These are phyloP conservation scores for Aix galericulata DNA, from an alignment of 2,113 vertebrate genomes.

Conservation along the genomic window DNA sequence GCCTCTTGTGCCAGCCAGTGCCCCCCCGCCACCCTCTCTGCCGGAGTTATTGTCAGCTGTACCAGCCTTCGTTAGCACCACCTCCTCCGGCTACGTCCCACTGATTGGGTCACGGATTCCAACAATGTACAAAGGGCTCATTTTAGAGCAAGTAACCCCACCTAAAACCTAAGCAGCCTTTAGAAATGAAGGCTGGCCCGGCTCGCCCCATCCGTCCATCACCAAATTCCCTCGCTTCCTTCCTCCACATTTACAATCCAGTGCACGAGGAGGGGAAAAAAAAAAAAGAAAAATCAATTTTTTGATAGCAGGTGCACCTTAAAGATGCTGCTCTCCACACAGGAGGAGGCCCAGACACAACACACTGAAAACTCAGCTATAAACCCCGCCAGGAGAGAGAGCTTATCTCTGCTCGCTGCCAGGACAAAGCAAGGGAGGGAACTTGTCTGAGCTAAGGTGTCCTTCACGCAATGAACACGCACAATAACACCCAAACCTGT, in stretches of 20 bases:
- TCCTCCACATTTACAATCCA: not conserved
- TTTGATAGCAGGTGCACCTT: not conserved
- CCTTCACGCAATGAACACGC: accelerated
- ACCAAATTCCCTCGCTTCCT: not conserved
- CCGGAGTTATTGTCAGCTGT: slow-evolving; percentile 37
- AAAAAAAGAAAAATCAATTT: not conserved
- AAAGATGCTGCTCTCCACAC: not conserved
- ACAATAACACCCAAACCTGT: accelerated
- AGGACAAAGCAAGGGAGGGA: not conserved
- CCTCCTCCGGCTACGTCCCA: slow-evolving; percentile 61
- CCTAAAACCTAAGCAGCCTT: slow-evolving; percentile 23
- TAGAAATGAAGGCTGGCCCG: not conserved
- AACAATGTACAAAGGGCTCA: slow-evolving; percentile 77
- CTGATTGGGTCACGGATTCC: slow-evolving; percentile 54
- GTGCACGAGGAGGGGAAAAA: not conserved
- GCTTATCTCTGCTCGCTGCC: not conserved
- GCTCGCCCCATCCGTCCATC: not conserved
- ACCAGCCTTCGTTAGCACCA: slow-evolving; percentile 59
- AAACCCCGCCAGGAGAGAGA: not conserved
- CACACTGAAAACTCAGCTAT: not conserved
- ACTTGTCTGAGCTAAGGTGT: not conserved
- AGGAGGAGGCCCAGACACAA: not conserved
- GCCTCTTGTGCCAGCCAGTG: slow-evolving; percentile 17
- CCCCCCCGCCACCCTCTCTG: not conserved
- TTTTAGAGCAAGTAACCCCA: slow-evolving; percentile 61